A percentile compares a stretch with the other conserved stretches of the same genome.
phyloP scores from a whole-genome alignment of 2,797 vertebrate genomes.

The Myoxocephalus aenaeus region DNA sequence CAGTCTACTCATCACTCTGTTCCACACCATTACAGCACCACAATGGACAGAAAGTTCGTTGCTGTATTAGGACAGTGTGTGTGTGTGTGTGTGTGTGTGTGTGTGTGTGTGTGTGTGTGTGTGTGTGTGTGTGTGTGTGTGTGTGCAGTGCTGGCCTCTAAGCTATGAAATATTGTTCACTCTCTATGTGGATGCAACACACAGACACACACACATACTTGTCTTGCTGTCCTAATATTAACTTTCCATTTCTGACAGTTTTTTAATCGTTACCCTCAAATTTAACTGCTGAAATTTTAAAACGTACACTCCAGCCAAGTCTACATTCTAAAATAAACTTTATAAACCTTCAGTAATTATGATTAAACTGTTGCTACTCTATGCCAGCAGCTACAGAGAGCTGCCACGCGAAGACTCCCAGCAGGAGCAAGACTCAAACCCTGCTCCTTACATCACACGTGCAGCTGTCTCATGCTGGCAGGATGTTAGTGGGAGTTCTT shows the following conservation, averaged over 20 bases:
- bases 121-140: slow-evolving; percentile 30
- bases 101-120: slow-evolving; percentile 32
- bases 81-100: slow-evolving; percentile 35
- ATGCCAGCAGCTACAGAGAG: not conserved
- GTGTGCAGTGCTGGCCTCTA: slow-evolving; percentile 30
- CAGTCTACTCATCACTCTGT: slow-evolving; percentile 77
- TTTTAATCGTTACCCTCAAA: slow-evolving; percentile 2
- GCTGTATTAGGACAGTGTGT: slow-evolving; percentile 34
- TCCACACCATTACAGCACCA: slow-evolving; percentile 78
- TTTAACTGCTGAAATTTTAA: not conserved
- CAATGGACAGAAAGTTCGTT: slow-evolving; percentile 64
- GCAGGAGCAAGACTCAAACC: not conserved
- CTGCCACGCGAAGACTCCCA: not conserved
- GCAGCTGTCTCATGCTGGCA: not conserved
- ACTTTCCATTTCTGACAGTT: not conserved
- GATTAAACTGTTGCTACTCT: not conserved
- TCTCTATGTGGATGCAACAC: slow-evolving; percentile 25
- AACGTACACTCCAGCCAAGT: not conserved
- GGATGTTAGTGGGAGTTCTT: slow-evolving; percentile 21
- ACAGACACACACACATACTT: not conserved
- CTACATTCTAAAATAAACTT: not conserved
- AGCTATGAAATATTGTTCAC: slow-evolving; percentile 15
- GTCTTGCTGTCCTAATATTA: not conserved
- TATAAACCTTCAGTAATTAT: not conserved
- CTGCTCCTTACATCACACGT: not conserved